phyloP scores from a whole-genome alignment of 2,113 vertebrate genomes.

The Mus musculus region DNA sequence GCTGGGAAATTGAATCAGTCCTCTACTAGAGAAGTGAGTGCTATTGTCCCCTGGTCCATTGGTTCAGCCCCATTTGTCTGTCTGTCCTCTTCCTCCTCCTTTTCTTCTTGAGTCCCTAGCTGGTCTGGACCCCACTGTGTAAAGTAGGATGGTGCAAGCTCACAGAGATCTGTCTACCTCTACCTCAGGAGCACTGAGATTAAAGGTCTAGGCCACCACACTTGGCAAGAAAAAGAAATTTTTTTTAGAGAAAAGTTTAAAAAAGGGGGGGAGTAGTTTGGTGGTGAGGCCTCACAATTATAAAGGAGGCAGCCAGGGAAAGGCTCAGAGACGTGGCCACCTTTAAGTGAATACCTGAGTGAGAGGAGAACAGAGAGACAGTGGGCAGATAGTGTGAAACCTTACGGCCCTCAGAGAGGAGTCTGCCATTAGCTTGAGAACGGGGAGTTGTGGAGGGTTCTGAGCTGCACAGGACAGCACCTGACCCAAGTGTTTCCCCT shows the following conservation, averaged over 20 bases:
- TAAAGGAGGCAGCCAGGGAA: background rate
- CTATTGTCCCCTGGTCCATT: background rate
- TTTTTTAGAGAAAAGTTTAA: background rate
- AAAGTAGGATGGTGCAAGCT: background rate
- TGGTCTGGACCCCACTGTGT: background rate
- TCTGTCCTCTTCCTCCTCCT: background rate
- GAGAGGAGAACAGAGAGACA: background rate
- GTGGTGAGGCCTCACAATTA: background rate
- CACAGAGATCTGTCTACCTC: background rate
- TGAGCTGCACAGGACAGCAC: background rate
- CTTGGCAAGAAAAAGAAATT: background rate
- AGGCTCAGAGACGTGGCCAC: background rate
- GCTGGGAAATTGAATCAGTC: background rate
- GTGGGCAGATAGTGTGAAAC: accelerated
- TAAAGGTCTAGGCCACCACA: background rate
- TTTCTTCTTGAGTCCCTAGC: background rate
- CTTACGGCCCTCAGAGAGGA: background rate
- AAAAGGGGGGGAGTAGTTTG: background rate
- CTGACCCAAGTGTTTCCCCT: background rate
- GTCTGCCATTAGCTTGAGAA: background rate
- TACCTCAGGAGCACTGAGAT: background rate
- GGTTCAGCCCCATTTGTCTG: background rate
- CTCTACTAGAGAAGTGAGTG: background rate
- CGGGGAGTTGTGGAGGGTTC: background rate
- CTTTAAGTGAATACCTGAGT: background rate